Evolutionary conservation across 2,888 invertebrate genomes (phyloP), one percentile per base, ranked within the genome.

Genomic region (Drosophila neutralis): DNA sequence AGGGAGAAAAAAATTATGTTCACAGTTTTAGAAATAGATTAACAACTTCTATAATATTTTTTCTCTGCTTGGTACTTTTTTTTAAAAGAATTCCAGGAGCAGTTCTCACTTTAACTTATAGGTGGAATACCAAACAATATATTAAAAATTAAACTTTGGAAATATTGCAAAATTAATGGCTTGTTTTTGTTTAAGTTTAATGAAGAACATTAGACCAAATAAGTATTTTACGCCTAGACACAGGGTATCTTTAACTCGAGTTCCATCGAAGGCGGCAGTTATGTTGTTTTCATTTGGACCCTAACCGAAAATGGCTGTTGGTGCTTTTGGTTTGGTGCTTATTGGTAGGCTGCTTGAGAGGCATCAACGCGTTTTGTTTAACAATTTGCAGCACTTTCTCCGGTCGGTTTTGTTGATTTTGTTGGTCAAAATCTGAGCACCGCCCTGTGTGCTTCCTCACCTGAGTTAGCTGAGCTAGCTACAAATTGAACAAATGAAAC

Each of bases 341-440:
- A 57, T 80, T 70, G 62, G 21, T 59, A 69, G 59, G 52, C 67
- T 40, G 59, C 31, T 33, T 29, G 42, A 57, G 53, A 69, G 75
- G 75, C 69, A 57, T 74, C 69, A 70, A 83, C 82, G 76, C 71
- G 72, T 69, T 73, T 74, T 87, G 79, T 75, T 73, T 82, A 89
- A 69, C 82, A 89, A 85, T 79, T 77, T 75, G 52, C 52, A 66
- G 57, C 76, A 90, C 85, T 85, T 85, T 85, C 90, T 72, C 85
- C 59, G 68, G 57, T 45, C 53, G 36, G 40, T 15, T 38, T 53
- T 63, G 24, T 38, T 18, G 18, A 40, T 40, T 40, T n/a, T 24
- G 45, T 45, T 45, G n/a, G 13, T 29, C 24, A 27, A 6, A 21
- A 45, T 36, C 15, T 54, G 11, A 54, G 33, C 61, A 48, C 13